These are phyloP conservation scores for Glossophaga mutica DNA, from an alignment of 2,797 vertebrate species.

Conservation along the genomic window DNA sequence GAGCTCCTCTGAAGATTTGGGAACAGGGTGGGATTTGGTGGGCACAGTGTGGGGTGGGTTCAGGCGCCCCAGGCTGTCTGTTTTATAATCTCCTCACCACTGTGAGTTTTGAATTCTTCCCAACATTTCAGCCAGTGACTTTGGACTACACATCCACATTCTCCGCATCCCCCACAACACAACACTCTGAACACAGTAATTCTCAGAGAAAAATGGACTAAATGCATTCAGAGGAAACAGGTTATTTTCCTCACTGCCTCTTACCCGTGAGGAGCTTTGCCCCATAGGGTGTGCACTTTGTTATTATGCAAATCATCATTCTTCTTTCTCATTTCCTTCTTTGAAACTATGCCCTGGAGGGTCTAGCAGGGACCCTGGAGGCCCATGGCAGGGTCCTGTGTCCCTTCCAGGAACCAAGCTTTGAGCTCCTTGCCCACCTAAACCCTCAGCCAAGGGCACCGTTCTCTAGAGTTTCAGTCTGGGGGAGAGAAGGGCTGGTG, in stretches of 20 bases:
- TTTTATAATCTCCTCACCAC: not conserved
- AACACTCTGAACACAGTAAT: not conserved
- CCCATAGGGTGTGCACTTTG: not conserved
- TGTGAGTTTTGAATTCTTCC: not conserved
- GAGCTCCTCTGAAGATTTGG: not conserved
- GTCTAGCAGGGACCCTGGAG: not conserved
- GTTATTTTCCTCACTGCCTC: not conserved
- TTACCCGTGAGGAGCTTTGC: not conserved
- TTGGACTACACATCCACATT: not conserved
- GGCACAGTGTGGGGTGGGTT: not conserved
- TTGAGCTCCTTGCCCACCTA: not conserved
- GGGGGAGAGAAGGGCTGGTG: not conserved
- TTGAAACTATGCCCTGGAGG: not conserved
- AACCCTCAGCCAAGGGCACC: not conserved
- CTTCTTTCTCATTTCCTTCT: not conserved
- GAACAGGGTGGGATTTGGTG: fast-evolving
- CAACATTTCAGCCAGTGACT: not conserved
- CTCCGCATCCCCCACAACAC: not conserved
- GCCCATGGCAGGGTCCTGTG: fast-evolving
- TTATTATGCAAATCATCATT: not conserved
- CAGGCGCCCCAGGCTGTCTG: not conserved
- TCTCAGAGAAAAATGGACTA: not conserved
- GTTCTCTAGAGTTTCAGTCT: not conserved
- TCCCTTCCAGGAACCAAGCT: too few species aligned
- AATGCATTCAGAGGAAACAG: not conserved